Conservation (phyloP, 1,140 invertebrate genomes). For the Formica exsecta region DNA sequence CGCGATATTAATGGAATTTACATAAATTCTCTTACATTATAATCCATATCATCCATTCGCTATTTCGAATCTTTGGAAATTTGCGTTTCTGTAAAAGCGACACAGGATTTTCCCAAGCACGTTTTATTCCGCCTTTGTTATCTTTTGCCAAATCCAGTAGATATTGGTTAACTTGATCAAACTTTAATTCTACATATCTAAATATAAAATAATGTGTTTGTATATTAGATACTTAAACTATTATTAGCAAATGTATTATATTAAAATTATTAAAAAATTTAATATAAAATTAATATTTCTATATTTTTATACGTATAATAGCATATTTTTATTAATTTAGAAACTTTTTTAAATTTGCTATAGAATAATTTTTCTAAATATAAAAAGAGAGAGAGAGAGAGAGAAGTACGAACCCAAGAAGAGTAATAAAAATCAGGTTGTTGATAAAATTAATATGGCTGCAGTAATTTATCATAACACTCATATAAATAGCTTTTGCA, state of each 20-base stretch:
- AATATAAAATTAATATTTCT: no score
- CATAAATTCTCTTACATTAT: slow-evolving; percentile 9
- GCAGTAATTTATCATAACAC: no score
- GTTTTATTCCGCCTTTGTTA: not conserved
- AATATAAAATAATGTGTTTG: not conserved
- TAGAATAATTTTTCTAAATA: no score
- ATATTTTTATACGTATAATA: no score
- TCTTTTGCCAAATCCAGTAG: not conserved
- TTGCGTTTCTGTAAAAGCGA: not conserved
- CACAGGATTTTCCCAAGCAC: not conserved
- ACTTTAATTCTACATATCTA: slow-evolving; percentile 5
- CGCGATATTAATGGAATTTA: not conserved
- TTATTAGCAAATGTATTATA: not conserved
- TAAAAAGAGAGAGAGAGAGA: no score
- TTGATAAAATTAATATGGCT: no score
- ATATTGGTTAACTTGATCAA: slow-evolving; percentile 5
- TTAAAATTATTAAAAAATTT: not conserved
- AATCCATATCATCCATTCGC: not conserved
- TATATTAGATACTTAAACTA: no score
- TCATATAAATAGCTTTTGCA: no score
- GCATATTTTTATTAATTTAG: no score
- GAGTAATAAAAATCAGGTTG: no score
- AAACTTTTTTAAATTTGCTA: no score
- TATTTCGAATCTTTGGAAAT: not conserved
- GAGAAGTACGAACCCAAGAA: no score